These are phyloP conservation scores for Aphaenogaster floridana DNA, from an alignment of 1,140 invertebrate species.

Conservation along the genomic window DNA sequence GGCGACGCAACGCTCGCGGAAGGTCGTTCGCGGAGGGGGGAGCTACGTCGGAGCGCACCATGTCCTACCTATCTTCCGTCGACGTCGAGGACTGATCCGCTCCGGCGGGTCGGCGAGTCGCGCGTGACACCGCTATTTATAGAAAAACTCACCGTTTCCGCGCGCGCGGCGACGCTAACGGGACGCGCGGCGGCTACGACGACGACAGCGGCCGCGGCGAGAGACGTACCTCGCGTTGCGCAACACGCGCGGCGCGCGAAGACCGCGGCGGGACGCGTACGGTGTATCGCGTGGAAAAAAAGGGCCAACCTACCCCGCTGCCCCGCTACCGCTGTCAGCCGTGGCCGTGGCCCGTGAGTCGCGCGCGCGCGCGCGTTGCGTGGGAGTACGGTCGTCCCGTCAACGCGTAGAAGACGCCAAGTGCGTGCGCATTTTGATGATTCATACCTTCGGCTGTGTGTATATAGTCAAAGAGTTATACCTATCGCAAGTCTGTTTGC, in stretches of 20 bases:
- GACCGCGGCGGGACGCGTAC: constrained; percentile 12
- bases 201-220: not conserved
- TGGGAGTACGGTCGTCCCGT: too few species aligned
- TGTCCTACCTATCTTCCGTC: not conserved
- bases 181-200: not conserved
- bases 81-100: not conserved
- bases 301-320: not conserved
- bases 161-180: constrained; percentile 35
- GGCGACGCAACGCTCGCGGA: not conserved
- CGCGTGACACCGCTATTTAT: constrained; percentile 67
- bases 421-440: too few species aligned
- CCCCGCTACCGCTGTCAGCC: too few species aligned
- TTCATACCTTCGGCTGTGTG: too few species aligned
- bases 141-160: constrained; percentile 70
- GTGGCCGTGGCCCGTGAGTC: too few species aligned
- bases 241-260: constrained; percentile 19
- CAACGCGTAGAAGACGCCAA: too few species aligned
- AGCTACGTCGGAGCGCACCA: not conserved
- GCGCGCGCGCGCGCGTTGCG: too few species aligned
- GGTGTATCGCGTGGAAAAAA: not conserved
- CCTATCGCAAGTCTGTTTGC: too few species aligned
- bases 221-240: constrained; percentile 34
- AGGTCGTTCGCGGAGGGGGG: not conserved
- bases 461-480: too few species aligned
- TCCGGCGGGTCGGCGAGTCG: not conserved